Evolutionary conservation across 2,888 invertebrate genomes (phyloP).

Genomic region (Augiades crinisus): DNA sequence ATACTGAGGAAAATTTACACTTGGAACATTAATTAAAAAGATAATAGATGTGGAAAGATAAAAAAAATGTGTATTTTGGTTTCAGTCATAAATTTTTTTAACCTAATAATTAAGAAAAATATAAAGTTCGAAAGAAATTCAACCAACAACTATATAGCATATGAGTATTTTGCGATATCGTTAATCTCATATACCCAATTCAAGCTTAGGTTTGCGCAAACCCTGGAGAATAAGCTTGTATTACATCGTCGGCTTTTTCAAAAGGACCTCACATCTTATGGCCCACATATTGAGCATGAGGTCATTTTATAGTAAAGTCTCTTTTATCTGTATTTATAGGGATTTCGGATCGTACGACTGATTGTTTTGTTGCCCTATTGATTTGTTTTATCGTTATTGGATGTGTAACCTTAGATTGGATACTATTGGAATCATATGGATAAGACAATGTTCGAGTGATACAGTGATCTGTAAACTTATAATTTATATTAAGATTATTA

Average conservation of each 20-base stretch:
- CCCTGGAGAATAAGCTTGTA: too few species aligned
- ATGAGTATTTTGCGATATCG: too few species aligned
- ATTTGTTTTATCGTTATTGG: slow-evolving; percentile 70
- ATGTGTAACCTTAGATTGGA: slow-evolving; percentile 45
- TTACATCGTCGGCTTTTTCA: slow-evolving; percentile 6
- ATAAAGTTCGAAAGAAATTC: too few species aligned
- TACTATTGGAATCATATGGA: slow-evolving; percentile 33
- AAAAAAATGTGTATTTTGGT: too few species aligned
- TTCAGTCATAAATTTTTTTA: too few species aligned
- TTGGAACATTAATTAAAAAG: slow-evolving; percentile 1
- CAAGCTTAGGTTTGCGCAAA: too few species aligned
- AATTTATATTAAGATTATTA: too few species aligned
- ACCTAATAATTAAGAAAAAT: too few species aligned
- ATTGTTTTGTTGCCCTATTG: slow-evolving; percentile 46
- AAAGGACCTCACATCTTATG: slow-evolving; percentile 10
- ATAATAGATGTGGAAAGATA: not conserved
- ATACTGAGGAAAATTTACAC: not conserved
- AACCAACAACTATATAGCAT: too few species aligned
- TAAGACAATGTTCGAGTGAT: too few species aligned
- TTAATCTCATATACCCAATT: too few species aligned
- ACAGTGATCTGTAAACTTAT: too few species aligned
- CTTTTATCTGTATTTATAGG: slow-evolving; percentile 20
- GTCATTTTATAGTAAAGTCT: slow-evolving; percentile 11
- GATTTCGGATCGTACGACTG: slow-evolving; percentile 27
- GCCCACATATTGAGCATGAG: slow-evolving; percentile 15